Evolutionary conservation across 2,888 invertebrate species (phyloP).

Genomic region (Hedya salicella): DNA sequence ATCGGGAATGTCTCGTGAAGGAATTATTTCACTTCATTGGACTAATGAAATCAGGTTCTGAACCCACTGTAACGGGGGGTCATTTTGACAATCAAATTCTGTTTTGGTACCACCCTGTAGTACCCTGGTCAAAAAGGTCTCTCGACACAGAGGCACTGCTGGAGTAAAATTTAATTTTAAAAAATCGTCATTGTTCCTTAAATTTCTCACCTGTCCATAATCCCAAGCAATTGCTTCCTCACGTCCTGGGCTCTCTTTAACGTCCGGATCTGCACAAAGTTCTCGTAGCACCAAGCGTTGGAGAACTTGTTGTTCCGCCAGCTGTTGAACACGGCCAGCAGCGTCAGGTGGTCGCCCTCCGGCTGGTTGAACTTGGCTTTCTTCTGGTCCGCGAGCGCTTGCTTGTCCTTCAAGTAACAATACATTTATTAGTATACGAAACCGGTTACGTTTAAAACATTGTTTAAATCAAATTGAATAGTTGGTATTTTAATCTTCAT

Average conservation of each 20-base stretch:
- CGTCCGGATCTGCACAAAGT: slow-evolving; percentile 98
- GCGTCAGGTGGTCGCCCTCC: slow-evolving; percentile 98
- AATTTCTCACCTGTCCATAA: slow-evolving; percentile 97
- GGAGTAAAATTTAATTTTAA: no score
- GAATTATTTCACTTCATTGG: no score
- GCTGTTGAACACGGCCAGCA: slow-evolving; percentile 99
- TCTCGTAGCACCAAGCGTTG: slow-evolving; percentile 99
- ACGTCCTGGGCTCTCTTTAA: slow-evolving; percentile 99
- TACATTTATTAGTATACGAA: not conserved
- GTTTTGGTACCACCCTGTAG: no score
- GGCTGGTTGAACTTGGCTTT: slow-evolving; percentile 99
- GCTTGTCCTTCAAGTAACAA: slow-evolving; percentile 87
- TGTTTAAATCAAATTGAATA: no score
- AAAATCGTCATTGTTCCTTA: no score
- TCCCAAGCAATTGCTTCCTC: slow-evolving; percentile 97
- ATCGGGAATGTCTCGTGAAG: no score
- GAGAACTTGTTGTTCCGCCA: slow-evolving; percentile 99
- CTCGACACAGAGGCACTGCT: no score
- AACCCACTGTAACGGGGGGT: no score
- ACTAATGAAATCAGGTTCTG: no score
- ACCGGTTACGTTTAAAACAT: not conserved
- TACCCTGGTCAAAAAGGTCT: no score
- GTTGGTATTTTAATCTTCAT: no score
- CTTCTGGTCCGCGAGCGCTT: slow-evolving; percentile 98
- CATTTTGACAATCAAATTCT: no score